These are phyloP conservation scores for Caenorhabditis sulstoni DNA, from an alignment of 2,888 invertebrate genomes.

Conservation along the genomic window DNA sequence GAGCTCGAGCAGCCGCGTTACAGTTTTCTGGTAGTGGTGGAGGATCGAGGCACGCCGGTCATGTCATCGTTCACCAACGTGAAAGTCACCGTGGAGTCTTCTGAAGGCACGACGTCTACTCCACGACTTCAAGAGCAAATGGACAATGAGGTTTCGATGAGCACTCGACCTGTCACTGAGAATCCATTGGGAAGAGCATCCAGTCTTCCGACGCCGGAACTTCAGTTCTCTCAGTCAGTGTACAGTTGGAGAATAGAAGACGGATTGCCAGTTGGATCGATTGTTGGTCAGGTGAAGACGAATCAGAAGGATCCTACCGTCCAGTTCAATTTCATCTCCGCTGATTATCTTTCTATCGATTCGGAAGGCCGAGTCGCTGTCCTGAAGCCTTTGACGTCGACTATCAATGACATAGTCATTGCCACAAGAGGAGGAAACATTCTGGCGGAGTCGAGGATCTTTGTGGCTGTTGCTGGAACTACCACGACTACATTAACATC, in stretches of 20 bases:
- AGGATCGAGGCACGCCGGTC: constrained; percentile 62
- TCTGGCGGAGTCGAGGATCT: constrained; percentile 49
- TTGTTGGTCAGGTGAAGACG: constrained; percentile 53
- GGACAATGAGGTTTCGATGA: constrained; percentile 39
- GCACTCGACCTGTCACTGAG: neutral
- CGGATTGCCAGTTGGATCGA: constrained; percentile 49
- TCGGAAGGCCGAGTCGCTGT: constrained; percentile 56
- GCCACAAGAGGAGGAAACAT: constrained; percentile 47
- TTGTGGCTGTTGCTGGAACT: constrained; percentile 45
- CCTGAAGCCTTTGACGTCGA: constrained; percentile 33
- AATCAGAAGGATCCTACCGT: constrained; percentile 12
- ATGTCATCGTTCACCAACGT: constrained; percentile 65
- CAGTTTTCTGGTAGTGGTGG: constrained; percentile 66
- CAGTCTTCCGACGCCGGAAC: neutral
- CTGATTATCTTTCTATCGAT: constrained; percentile 47
- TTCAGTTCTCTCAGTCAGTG: constrained; percentile 32
- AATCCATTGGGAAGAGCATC: neutral
- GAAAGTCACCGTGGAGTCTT: constrained; percentile 34
- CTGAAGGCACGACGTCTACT: neutral
- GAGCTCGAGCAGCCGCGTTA: constrained; percentile 57
- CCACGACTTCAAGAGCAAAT: constrained; percentile 6
- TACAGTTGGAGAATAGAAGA: constrained; percentile 36
- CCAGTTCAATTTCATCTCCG: constrained; percentile 39
- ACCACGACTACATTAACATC: constrained; percentile 25
- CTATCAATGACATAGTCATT: constrained; percentile 58